Base-by-base conservation (phyloP, 2,888 invertebrate genomes). In the Sphecodes monilicornis region DNA sequence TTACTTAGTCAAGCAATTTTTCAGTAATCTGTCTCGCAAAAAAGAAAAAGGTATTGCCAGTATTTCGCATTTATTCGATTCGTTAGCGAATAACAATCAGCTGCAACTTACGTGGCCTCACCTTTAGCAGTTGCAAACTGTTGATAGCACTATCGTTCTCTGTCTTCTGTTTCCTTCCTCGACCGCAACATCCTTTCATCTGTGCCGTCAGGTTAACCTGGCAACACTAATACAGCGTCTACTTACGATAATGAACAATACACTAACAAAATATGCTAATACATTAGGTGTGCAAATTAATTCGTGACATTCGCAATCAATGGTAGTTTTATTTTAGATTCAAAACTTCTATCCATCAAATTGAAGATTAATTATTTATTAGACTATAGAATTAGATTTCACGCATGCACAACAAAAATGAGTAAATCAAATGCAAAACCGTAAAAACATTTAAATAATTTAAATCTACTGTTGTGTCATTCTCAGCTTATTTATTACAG, bases 171-270 rank as follows among this genome's bases (percentile, higher is more conserved):
- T 88, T 85, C 82, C 86, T 88, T 76, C 41, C 78, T 16, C 78
- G 81, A 75, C 87, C 85, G 70, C 85, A 87, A 87, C 87, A 86
- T 87, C 87, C 87, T 87, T 78, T 84, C 80, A 78, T 78, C 77
- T n/a, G 78, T 69, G 73, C 82, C 78, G 29, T 76, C 72, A 70
- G 80, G 85, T 74, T 57, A 85, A 66, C 73, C 60, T 41, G 64
- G 43, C 72, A 22, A 10, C 36, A 0, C 22, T 66, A 32, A 66
- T 10, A 10, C 22, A 36, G 22, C 36, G 36, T 32, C 36, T 22
- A 11, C 10, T 32, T 66, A 36, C 22, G 29, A 66, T 66, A 36
- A 66, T 66, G 10, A 22, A 66, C 10, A 16, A 32, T 18, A 2
- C 6, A 32, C 22, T 32, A 64, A 32, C 16, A 10, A 2, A 16